phyloP scores from a whole-genome alignment of 2,888 invertebrate species.

The Dryobota labecula region DNA sequence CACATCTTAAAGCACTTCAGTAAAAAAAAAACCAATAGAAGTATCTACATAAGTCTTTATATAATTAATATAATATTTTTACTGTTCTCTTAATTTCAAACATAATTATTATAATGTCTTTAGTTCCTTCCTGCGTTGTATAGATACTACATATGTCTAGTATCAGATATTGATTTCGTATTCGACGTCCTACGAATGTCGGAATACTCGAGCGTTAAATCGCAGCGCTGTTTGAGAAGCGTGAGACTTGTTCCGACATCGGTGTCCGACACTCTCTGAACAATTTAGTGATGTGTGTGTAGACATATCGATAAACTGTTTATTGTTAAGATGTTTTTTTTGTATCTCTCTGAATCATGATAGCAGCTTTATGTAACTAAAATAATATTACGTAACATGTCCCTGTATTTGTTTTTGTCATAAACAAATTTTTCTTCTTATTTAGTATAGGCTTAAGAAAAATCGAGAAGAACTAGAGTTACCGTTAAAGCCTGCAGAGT shows the following conservation, averaged over 20 bases:
- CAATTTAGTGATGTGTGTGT: constrained; percentile 52
- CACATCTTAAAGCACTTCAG: neutral
- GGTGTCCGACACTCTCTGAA: constrained; percentile 59
- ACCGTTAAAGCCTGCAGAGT: too few relatives aligned
- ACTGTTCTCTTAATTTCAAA: neutral
- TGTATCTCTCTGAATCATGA: neutral
- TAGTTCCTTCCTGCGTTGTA: neutral
- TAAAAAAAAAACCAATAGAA: neutral
- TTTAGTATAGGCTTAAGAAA: too few relatives aligned
- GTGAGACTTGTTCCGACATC: constrained; percentile 62
- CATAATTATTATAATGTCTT: neutral
- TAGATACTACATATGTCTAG: neutral
- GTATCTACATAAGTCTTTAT: neutral
- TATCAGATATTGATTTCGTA: constrained; percentile 46
- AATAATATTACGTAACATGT: neutral
- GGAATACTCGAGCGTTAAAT: constrained; percentile 72
- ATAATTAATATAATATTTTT: neutral
- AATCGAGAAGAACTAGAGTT: too few relatives aligned
- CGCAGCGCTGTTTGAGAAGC: constrained; percentile 72
- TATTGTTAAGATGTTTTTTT: neutral
- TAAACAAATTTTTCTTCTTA: too few relatives aligned
- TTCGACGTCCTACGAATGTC: constrained; percentile 47
- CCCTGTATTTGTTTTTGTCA: too few relatives aligned
- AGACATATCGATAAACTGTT: constrained; percentile 38
- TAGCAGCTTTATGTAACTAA: neutral